phyloP scores from a whole-genome alignment of 2,113 vertebrate genomes.

The Cervus canadensis region DNA sequence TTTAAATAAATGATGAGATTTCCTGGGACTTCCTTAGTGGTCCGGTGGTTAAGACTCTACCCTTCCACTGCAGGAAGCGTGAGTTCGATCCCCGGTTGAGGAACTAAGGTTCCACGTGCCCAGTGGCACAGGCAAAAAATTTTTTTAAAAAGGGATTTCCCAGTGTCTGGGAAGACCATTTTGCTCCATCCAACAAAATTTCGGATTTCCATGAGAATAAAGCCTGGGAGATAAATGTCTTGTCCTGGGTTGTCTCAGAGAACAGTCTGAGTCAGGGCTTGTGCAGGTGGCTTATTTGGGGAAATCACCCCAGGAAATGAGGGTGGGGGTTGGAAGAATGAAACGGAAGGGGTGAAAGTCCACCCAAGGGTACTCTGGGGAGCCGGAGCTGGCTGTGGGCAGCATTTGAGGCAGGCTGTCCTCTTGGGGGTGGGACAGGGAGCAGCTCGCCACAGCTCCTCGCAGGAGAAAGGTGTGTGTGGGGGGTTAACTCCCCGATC shows the following conservation, averaged over 20 bases:
- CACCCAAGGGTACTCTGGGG: background rate
- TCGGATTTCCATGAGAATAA: background rate
- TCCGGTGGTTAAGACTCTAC: background rate
- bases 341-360: background rate
- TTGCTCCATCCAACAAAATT: background rate
- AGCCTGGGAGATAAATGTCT: background rate
- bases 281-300: background rate
- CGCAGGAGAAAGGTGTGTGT: accelerated
- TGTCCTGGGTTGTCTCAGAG: background rate
- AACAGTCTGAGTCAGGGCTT: background rate
- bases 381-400: background rate
- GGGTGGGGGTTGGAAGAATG: too few relatives aligned
- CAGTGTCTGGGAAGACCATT: background rate
- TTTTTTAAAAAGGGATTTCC: background rate
- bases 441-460: background rate
- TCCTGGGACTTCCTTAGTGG: background rate
- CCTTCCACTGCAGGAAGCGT: background rate
- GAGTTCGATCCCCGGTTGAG: accelerated
- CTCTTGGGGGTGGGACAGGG: accelerated
- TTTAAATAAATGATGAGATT: background rate
- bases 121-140: background rate
- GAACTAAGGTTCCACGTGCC: background rate
- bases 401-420: background rate
- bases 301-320: background rate
- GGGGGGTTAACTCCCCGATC: background rate